Conservation (phyloP, 2,113 vertebrate genomes). For the Hippopotamus amphibius region DNA sequence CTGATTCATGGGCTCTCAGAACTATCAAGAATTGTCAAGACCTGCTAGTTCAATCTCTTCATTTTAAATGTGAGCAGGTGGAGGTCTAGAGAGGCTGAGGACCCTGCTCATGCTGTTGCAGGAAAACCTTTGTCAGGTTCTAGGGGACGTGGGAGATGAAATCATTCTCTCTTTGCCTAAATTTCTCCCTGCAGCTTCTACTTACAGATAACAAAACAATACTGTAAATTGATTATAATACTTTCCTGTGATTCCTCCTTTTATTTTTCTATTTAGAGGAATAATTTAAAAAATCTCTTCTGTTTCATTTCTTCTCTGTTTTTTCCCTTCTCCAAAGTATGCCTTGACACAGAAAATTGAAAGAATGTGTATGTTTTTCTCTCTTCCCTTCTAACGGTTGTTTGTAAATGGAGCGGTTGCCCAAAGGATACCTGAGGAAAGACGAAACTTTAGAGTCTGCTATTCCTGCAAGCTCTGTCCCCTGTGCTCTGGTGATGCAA, state of each 20-base stretch:
- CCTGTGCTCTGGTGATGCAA: background rate
- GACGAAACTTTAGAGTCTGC: background rate
- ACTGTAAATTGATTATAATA: background rate
- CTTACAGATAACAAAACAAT: background rate
- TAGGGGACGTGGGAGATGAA: background rate
- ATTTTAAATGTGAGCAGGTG: background rate
- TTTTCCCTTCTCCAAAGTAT: background rate
- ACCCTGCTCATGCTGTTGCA: background rate
- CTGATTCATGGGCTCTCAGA: constrained; percentile 7
- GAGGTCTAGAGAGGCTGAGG: background rate
- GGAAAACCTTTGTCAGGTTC: background rate
- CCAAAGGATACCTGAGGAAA: background rate
- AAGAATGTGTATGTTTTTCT: background rate
- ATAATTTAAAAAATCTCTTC: background rate
- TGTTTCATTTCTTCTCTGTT: background rate
- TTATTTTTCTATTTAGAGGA: constrained; percentile 45
- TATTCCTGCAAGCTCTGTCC: background rate
- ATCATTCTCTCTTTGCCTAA: background rate
- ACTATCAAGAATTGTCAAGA: background rate
- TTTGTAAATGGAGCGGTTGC: too few species aligned
- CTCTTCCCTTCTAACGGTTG: background rate
- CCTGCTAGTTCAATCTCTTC: background rate
- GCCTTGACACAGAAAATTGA: background rate
- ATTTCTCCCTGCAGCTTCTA: background rate
- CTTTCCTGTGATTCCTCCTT: background rate